Conservation (phyloP, 30 jellyfish, hydroid and myxozoan species). For the Nemopilema nomurai region DNA sequence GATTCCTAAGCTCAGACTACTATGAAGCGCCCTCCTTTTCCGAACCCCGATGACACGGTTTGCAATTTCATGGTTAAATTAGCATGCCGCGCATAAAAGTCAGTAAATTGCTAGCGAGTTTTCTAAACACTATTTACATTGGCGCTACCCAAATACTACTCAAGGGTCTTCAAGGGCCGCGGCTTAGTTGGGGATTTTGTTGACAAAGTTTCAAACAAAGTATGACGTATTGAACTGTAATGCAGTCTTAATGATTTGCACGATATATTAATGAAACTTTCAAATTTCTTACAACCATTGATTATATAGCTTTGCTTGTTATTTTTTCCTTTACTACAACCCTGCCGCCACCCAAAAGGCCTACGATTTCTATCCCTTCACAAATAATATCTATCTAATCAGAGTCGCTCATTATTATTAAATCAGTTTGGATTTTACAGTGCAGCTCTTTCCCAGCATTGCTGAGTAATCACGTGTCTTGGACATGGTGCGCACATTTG, state of each 20-base stretch:
- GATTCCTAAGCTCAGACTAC: no score
- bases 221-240: neutral
- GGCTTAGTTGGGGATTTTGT: neutral
- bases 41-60: no score
- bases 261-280: neutral
- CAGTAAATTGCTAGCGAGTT: neutral
- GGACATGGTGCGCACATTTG: no score
- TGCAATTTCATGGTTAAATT: no score
- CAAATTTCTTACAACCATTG: neutral
- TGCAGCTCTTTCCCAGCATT: no score
- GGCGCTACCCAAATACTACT: no score
- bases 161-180: neutral
- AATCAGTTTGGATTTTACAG: no score
- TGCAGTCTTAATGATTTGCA: neutral
- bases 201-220: neutral
- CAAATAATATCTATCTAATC: no score
- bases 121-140: neutral
- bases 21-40: no score
- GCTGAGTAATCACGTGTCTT: no score
- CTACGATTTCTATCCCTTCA: neutral
- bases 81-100: no score
- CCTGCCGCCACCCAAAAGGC: neutral
- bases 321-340: neutral
- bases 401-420: no score
- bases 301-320: neutral